Evolutionary conservation across 2,113 vertebrate genomes (phyloP).

Genomic region (Nymphicus hollandicus): DNA sequence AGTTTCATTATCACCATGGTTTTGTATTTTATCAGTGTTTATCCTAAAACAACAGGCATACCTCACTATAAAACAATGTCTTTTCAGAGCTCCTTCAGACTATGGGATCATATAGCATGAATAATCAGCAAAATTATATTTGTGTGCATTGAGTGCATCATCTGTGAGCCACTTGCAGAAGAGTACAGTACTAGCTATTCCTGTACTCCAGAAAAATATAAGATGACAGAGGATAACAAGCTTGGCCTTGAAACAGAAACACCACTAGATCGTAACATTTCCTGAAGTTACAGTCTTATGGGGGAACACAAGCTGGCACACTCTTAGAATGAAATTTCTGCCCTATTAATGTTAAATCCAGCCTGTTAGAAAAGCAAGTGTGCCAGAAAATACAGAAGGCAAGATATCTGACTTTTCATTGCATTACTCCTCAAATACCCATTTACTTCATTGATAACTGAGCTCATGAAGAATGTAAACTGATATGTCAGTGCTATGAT

Average conservation of each 20-base stretch:
- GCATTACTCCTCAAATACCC: background rate
- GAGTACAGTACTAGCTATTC: background rate
- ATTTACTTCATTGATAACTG: constrained; percentile 5
- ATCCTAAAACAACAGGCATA: background rate
- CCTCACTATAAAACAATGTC: background rate
- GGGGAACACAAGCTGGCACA: background rate
- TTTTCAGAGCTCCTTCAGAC: background rate
- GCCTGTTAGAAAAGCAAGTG: background rate
- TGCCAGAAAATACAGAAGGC: constrained; percentile 26
- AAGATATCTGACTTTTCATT: background rate
- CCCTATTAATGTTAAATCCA: constrained; percentile 35
- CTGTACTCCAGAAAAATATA: constrained; percentile 38
- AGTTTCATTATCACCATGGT: background rate
- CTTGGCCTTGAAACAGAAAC: constrained; percentile 64
- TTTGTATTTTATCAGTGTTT: constrained; percentile 5
- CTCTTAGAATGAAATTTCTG: constrained; percentile 23
- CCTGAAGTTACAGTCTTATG: constrained; percentile 16
- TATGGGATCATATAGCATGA: background rate
- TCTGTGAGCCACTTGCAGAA: background rate
- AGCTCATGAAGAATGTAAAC: background rate
- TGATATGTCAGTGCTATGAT: background rate
- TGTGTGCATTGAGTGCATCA: background rate
- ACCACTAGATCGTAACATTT: constrained; percentile 28
- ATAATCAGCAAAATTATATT: background rate
- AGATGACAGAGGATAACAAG: constrained; percentile 51